Base-by-base conservation (phyloP, 2,113 vertebrate genomes). In the Pseudois nayaur region DNA sequence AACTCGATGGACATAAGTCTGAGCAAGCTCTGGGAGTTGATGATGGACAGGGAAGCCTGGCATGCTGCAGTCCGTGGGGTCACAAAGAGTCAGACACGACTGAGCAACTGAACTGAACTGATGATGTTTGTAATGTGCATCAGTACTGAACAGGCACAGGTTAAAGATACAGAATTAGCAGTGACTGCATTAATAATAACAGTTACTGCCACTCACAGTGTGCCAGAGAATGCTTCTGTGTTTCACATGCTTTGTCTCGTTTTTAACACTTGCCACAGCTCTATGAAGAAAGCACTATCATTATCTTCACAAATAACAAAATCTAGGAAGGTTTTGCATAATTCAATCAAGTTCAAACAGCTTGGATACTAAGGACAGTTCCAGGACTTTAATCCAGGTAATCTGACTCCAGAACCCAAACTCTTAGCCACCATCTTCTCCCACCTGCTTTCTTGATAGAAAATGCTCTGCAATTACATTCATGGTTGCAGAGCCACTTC, bases 281-380 rank as follows among this genome's bases (percentile, higher is more conserved):
- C 40, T 11, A 25, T 10, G 48, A 90, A 83, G 62, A 74, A 84
- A 91, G 33, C 8, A 74, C 11, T 54, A 19, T 45, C 59, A 60
- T 25, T 78, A 84, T 67, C 29, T 59, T 48, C 59, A 96, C 31
- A 97, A 94, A 90, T 50, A 96, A 97, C 9, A 50, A 86, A 78
- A 90, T 6, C 23, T 29, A 31, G 21, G 23, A 48, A 96, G 31
- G 9, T 71, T 7, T n/a, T 52, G 74, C 21, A 55, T 57, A 81
- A 95, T n/a, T 25, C 50, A 89, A 5, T 33, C 36, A 33, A 89
- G 17, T 88, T 76, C 79, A 52, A 62, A 84, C 15, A 62, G 81
- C 52, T 55, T 55, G 33, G 25, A 8, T 43, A 89, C 19, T 45
- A 29, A 83, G 12, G 52, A 71, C 0, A 60, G 64, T 57, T 94